Base-by-base conservation (phyloP, 2,888 invertebrate species). In the Idaea aversata region DNA sequence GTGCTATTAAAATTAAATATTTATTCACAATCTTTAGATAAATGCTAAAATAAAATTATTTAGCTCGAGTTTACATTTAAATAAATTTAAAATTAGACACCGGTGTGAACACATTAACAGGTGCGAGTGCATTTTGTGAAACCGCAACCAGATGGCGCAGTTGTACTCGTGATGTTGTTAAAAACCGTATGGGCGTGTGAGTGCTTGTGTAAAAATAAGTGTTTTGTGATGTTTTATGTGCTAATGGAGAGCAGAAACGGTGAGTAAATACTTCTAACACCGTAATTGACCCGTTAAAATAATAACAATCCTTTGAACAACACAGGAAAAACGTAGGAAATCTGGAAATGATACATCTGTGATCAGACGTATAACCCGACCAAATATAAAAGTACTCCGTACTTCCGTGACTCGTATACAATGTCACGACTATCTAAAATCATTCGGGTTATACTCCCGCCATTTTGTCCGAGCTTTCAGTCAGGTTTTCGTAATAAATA, bases 401-500 rank as follows among this genome's bases (percentile, higher is more conserved):
- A 13, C 6, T 4, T 47, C 6, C 10, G 47, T 13, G 47, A 47
- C 47, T 47, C 47, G 47, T 13, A 13, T 47, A 10, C 80, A 80
- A 75, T 75, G 69, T 82, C 81, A 82, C 77, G 77, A 72, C 73
- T 78, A 73, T 79, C 80, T 74, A 34, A 57, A 85, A 80, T 89
- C 65, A 70, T 85, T 66, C 75, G 87, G 81, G 79, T 88, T 88
- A 77, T 82, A 85, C 82, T 89, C 89, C 87, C 91, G 92, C 92
- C 92, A 92, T 92, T 88, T 91, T 93, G 91, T 90, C 80, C 75
- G 87, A 89, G 88, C 88, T 90, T 91, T 88, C 87, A 90, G 90
- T 88, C 87, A 90, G 90, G 87, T 88, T 88, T 88, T 87, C 76
- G 83, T 88, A 85, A 47, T 85, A 89, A 84, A 88, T 90, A 88